phyloP scores from a whole-genome alignment of 2,113 vertebrate species.

The Antechinus flavipes region DNA sequence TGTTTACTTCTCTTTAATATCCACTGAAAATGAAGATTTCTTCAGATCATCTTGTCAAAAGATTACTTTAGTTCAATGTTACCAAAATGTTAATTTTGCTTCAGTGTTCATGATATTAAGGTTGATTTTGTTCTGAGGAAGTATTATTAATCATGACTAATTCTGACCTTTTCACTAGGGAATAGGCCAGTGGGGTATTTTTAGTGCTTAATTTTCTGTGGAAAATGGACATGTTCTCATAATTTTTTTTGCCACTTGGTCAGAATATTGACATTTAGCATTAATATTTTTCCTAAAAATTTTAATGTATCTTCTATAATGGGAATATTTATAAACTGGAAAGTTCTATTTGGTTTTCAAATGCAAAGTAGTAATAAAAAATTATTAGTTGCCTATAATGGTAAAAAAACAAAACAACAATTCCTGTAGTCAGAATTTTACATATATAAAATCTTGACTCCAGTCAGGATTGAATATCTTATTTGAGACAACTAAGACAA shows the following conservation, averaged over 20 bases:
- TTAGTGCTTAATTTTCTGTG: slow-evolving; percentile 32
- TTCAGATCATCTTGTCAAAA: slow-evolving; percentile 22
- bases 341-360: slow-evolving; percentile 29
- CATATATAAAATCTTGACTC: background rate
- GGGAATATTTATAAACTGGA: slow-evolving; percentile 17
- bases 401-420: background rate
- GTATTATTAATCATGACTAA: slow-evolving; percentile 50
- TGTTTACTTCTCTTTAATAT: slow-evolving; percentile 39
- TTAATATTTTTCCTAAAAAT: slow-evolving; percentile 13
- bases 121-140: slow-evolving; percentile 57
- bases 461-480: background rate
- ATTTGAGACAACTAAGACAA: background rate
- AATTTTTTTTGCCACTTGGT: background rate
- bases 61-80: slow-evolving; percentile 48
- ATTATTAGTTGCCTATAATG: background rate
- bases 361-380: background rate
- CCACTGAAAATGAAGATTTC: slow-evolving; percentile 8
- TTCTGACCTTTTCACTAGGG: slow-evolving; percentile 40
- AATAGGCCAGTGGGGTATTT: slow-evolving; percentile 33
- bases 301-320: slow-evolving; percentile 8
- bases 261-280: slow-evolving; percentile 35
- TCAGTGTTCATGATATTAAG: slow-evolving; percentile 22
- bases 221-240: background rate
- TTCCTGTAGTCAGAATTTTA: background rate
- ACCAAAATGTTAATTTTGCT: slow-evolving; percentile 47